A percentile compares a stretch with the other conserved stretches of the same genome.
phyloP scores from a whole-genome alignment of 2,797 vertebrate species.

The Hozukius guyotensis region DNA sequence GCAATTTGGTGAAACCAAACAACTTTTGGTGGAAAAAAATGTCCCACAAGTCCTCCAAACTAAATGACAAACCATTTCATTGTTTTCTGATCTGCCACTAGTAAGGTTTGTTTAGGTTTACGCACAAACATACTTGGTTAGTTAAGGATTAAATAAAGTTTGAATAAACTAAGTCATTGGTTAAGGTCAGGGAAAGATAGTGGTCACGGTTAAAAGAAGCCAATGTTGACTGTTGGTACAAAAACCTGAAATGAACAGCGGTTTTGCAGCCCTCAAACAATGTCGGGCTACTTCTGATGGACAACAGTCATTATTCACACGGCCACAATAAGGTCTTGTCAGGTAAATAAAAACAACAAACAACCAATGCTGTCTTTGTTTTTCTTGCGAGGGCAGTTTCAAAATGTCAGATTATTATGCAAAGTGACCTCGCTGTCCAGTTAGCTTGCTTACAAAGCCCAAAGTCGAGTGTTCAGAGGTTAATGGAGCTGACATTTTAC shows the following conservation, averaged over 20 bases:
- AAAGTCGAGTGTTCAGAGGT: constrained; percentile 55
- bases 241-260: neutral
- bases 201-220: neutral
- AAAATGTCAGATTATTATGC: constrained; percentile 60
- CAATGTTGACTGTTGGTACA: too few relatives aligned
- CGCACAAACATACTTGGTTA: neutral
- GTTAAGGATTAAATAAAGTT: neutral
- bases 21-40: neutral
- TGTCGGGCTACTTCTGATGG: neutral
- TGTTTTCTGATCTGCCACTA: too few relatives aligned
- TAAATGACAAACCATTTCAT: neutral
- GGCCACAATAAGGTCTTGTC: constrained; percentile 10
- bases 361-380: constrained; percentile 21
- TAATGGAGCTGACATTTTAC: constrained; percentile 66
- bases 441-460: constrained; percentile 35
- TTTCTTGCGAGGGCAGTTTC: constrained; percentile 7
- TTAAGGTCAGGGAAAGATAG: neutral
- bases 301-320: neutral
- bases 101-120: neutral
- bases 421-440: constrained; percentile 35
- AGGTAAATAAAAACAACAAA: constrained; percentile 39
- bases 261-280: neutral
- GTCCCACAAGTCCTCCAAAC: neutral
- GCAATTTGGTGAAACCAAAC: neutral
- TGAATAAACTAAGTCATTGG: neutral